Percentiles rank a stretch among this genome's conserved stretches.
Conservation (phyloP, 2,888 invertebrate genomes). For the Anodontia alba region DNA sequence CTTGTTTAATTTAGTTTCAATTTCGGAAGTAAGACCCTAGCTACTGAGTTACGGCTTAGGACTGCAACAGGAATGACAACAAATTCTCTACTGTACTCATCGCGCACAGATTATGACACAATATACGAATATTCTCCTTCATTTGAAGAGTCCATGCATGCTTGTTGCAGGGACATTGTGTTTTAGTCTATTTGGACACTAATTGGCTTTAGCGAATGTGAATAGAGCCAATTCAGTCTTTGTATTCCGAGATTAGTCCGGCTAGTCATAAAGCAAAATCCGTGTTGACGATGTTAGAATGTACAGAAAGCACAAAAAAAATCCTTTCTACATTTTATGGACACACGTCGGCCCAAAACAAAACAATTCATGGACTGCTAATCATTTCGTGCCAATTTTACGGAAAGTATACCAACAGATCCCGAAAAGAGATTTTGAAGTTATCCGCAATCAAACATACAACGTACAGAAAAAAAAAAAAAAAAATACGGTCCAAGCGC, state of each 20-base stretch:
- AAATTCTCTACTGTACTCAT: neutral
- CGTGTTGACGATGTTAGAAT: neutral
- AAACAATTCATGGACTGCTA: neutral
- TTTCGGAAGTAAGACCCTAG: neutral
- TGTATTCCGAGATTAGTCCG: neutral
- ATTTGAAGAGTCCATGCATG: neutral
- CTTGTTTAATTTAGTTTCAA: neutral
- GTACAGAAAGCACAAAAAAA: neutral
- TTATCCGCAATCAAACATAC: slow-evolving; percentile 15
- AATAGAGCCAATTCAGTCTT: neutral
- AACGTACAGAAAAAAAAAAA: neutral
- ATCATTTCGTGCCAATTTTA: neutral
- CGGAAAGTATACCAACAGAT: neutral
- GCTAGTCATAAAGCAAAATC: neutral
- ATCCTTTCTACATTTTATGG: slow-evolving; percentile 5
- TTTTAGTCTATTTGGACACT: neutral
- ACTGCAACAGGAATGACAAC: neutral
- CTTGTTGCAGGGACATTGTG: neutral
- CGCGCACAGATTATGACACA: neutral
- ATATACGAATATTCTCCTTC: neutral
- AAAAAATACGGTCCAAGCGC: neutral
- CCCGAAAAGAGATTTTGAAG: slow-evolving; percentile 20
- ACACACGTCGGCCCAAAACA: neutral
- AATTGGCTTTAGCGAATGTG: neutral
- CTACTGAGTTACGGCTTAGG: slow-evolving; percentile 1